A percentile compares a stretch with the other conserved stretches of the same genome.
These are phyloP conservation scores for Nyctibius grandis DNA, from an alignment of 2,797 vertebrate species.

Conservation along the genomic window DNA sequence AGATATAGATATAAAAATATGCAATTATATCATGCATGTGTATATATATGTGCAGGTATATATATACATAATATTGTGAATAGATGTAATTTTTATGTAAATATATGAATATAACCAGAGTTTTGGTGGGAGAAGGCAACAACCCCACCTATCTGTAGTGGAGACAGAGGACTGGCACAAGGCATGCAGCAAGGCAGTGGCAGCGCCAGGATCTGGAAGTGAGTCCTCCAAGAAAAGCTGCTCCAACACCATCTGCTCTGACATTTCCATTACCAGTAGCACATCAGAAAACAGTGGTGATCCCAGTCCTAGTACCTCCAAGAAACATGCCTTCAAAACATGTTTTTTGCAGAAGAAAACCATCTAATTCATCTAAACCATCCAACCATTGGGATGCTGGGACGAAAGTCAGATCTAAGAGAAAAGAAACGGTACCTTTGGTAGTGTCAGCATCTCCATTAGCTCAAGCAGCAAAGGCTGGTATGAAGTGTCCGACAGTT, in stretches of 20 bases:
- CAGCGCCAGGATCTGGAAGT: background rate
- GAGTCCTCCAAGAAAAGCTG: rapidly evolving
- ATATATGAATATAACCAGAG: background rate
- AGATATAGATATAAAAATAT: background rate
- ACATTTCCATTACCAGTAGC: background rate
- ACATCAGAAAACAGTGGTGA: background rate
- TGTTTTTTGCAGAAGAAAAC: background rate
- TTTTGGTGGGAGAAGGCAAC: background rate
- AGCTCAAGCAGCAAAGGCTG: background rate
- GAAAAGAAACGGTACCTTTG: background rate
- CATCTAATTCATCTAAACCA: background rate
- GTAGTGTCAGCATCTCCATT: background rate
- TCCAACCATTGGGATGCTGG: background rate
- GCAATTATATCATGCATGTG: background rate
- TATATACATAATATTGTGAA: background rate
- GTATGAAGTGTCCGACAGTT: background rate
- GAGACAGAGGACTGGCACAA: background rate
- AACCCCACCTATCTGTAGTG: background rate
- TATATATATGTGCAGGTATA: background rate
- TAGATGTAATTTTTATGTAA: background rate
- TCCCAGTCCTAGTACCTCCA: background rate
- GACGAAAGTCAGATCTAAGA: background rate
- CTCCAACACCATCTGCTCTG: background rate
- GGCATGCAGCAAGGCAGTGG: background rate
- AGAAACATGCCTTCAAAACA: background rate